These are phyloP conservation scores for Penaeus japonicus DNA, from an alignment of 1,140 invertebrate species.

Conservation along the genomic window DNA sequence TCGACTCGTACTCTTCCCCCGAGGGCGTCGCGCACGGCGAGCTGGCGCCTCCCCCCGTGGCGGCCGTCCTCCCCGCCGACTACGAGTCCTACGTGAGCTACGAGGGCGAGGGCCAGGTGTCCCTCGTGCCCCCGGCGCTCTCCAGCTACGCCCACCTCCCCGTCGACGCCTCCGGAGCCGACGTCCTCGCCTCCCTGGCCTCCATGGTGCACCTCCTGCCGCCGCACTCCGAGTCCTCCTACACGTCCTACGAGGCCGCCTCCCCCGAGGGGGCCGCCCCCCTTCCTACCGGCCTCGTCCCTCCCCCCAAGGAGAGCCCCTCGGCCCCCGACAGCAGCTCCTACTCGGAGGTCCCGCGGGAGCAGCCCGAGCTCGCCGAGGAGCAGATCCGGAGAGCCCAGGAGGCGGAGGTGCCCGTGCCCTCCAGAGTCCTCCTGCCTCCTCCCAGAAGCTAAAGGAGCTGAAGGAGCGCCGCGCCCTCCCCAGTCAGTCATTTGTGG, in stretches of 20 bases:
- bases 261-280: not conserved
- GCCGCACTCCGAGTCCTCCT: not conserved
- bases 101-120: not conserved
- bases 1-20: constrained; percentile 14
- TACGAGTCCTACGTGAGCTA: not conserved
- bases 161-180: not conserved
- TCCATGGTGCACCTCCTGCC: not conserved
- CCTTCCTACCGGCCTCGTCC: not conserved
- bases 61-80: not conserved
- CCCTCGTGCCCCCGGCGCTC: not conserved
- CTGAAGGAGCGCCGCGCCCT: too few species aligned
- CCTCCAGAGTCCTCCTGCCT: not conserved
- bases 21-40: not conserved
- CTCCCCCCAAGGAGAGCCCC: not conserved
- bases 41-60: not conserved
- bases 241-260: not conserved
- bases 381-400: not conserved
- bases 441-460: not conserved
- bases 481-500: too few species aligned
- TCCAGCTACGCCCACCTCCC: not conserved
- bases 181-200: not conserved
- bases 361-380: not conserved
- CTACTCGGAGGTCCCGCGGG: not conserved
- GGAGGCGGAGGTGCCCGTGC: not conserved
- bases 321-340: not conserved